Base-by-base conservation (phyloP, 2,113 vertebrate species). In the Lophius piscatorius region DNA sequence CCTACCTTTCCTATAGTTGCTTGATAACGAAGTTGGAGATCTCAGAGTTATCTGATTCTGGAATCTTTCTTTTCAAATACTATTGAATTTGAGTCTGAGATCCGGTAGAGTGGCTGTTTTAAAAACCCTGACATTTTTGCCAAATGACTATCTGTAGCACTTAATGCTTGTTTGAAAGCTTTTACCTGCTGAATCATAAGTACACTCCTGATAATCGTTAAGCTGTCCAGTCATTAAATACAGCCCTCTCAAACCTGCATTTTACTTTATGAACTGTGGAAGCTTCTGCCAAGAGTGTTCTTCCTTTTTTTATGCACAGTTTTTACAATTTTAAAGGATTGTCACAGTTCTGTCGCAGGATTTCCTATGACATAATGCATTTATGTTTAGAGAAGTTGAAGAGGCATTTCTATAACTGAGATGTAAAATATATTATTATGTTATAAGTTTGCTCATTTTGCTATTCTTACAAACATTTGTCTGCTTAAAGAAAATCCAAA, bases 131-230 rank as follows among this genome's bases (percentile, higher is more conserved):
- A 35, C 40, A 35, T 36, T 34, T 28, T 62, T 46, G 33, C 54
- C 51, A 52, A 51, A 55, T 17, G 29, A 38, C 9, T 8, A 42
- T 41, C 23, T 68, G 57, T 18, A 20, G 12, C 17, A 41, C 34
- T 54, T 35, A n/a, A n/a, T 52, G 3, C 29, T 48, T 44, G 26
- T 62, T 49, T 62, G 46, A 21, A 33, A 50, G 44, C 18, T 40
- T 66, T 20, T 2, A 21, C 9, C 29, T 33, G 11, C 35, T 28
- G 39, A 29, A 55, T 48, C n/a, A 39, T 16, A 44, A 64, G 18
- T 40, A 22, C 47, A 26, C 20, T 21, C n/a, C 13, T 63, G 23
- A 51, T 38, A 38, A 5, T 9, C 10, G 35, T 29, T 24, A 40
- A 12, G 49, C 5, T 3, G 8, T 5, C 33, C 14, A 9, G 1